Evolutionary conservation across 2,113 vertebrate genomes (phyloP).

Genomic region (Petrocephalus zakoni): DNA sequence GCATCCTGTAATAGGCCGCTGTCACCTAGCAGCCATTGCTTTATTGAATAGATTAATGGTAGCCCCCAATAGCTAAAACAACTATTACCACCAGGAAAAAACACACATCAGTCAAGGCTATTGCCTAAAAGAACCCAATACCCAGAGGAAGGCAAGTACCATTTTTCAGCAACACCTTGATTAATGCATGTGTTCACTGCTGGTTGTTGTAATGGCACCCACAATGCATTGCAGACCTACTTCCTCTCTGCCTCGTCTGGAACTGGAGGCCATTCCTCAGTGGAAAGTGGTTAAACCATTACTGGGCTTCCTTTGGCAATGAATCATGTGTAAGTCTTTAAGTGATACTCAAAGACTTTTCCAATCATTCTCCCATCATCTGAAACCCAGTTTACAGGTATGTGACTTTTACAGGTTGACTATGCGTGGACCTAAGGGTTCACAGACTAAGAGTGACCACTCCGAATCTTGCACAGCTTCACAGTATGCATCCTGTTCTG

Average conservation of each 20-base stretch:
- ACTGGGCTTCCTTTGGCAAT: slow-evolving; percentile 47
- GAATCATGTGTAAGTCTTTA: slow-evolving; percentile 38
- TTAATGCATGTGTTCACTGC: slow-evolving; percentile 48
- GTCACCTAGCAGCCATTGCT: neutral
- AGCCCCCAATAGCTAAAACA: slow-evolving; percentile 12
- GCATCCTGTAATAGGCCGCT: neutral
- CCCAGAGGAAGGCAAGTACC: slow-evolving; percentile 9
- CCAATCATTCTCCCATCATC: slow-evolving; percentile 12
- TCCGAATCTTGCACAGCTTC: neutral
- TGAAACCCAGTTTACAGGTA: neutral
- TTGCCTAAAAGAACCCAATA: slow-evolving; percentile 1
- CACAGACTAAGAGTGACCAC: neutral
- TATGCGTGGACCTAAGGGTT: neutral
- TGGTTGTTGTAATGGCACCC: slow-evolving; percentile 39
- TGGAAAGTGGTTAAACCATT: slow-evolving; percentile 34
- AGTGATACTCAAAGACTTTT: neutral
- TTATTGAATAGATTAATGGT: slow-evolving; percentile 14
- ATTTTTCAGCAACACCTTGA: slow-evolving; percentile 46
- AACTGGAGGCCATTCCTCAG: slow-evolving; percentile 45
- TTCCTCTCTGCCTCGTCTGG: slow-evolving; percentile 35
- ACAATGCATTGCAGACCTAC: slow-evolving; percentile 51
- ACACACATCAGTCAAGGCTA: slow-evolving; percentile 8
- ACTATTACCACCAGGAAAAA: slow-evolving; percentile 30
- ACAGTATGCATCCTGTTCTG: neutral
- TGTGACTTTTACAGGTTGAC: slow-evolving; percentile 2